phyloP scores from a whole-genome alignment of 2,113 vertebrate genomes.

The Thermophis baileyi region DNA sequence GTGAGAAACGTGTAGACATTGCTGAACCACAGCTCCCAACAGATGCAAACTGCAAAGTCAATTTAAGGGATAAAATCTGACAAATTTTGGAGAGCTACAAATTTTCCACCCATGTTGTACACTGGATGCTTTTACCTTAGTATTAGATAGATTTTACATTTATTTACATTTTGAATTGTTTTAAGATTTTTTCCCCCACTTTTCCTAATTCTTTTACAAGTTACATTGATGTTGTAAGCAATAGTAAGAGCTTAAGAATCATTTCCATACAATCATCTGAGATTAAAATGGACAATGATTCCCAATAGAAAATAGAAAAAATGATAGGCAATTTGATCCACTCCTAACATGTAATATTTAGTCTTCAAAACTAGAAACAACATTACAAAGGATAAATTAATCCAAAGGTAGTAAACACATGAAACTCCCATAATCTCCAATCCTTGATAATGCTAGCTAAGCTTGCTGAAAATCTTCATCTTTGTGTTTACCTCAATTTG shows the following conservation, averaged over 20 bases:
- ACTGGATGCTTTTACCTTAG: not conserved
- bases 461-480: not conserved
- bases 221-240: not conserved
- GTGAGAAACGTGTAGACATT: not conserved
- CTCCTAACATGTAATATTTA: too few species aligned
- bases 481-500: not conserved
- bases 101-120: not conserved
- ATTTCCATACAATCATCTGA: not conserved
- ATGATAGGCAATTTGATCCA: not conserved
- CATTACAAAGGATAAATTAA: not conserved
- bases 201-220: not conserved
- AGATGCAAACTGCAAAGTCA: not conserved
- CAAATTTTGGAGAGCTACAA: not conserved
- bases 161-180: not conserved
- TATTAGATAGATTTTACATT: not conserved
- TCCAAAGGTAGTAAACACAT: not conserved
- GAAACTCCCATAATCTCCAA: not conserved
- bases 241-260: not conserved
- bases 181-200: not conserved
- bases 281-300: not conserved
- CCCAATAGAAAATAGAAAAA: not conserved
- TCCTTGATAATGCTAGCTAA: not conserved
- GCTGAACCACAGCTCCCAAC: not conserved
- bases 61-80: not conserved
- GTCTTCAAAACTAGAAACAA: not conserved